These are phyloP conservation scores for Hydroisotoma schaefferi DNA, from an alignment of 2,888 invertebrate genomes.

Conservation along the genomic window DNA sequence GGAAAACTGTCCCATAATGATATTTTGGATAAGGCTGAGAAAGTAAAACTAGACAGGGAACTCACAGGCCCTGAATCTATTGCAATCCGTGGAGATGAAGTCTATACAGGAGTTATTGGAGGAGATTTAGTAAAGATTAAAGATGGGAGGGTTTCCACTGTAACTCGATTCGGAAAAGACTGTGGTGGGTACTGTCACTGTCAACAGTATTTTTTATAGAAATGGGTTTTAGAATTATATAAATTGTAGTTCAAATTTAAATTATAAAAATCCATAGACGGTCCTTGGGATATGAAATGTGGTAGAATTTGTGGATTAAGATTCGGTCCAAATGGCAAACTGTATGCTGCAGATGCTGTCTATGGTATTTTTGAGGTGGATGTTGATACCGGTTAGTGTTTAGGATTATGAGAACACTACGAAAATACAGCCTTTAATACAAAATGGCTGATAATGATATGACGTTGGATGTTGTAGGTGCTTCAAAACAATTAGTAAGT, in stretches of 20 bases:
- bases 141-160: constrained; percentile 66
- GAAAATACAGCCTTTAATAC: no score
- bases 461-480: constrained; percentile 18
- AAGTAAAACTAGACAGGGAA: constrained; percentile 66
- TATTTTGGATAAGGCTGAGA: constrained; percentile 65
- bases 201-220: neutral
- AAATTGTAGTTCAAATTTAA: neutral
- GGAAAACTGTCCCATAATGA: constrained; percentile 61
- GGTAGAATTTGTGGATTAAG: constrained; percentile 84
- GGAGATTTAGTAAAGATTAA: constrained; percentile 75
- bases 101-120: constrained; percentile 74
- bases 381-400: constrained; percentile 63
- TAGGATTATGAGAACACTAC: neutral
- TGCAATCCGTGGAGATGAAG: constrained; percentile 67
- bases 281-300: constrained; percentile 72
- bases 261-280: constrained; percentile 55
- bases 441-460: no score
- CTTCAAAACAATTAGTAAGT: constrained; percentile 22
- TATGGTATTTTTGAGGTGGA: constrained; percentile 82
- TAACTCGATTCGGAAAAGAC: constrained; percentile 71
- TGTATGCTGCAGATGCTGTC: constrained; percentile 78
- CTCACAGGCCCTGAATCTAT: constrained; percentile 78
- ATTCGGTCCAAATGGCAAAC: constrained; percentile 67
- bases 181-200: constrained; percentile 60
- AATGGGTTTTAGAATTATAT: neutral